These are phyloP conservation scores for Tricholaema leucomelas DNA, from an alignment of 2,113 vertebrate genomes.

Conservation along the genomic window DNA sequence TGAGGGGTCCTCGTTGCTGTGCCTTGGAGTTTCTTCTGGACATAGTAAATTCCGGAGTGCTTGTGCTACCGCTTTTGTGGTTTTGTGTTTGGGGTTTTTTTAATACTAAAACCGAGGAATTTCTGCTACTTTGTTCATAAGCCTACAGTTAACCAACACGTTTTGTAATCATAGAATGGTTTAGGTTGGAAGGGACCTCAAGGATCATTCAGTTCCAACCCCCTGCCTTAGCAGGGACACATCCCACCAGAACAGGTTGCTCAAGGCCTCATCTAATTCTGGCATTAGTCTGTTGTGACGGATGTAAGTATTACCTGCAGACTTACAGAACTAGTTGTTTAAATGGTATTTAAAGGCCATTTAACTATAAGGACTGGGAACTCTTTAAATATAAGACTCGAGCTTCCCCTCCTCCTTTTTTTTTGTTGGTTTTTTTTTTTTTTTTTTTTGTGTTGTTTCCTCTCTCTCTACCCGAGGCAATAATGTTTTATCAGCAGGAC, in stretches of 20 bases:
- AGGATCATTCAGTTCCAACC: too few species aligned
- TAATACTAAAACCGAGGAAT: neutral
- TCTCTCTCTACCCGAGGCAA: neutral
- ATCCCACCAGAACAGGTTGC: too few species aligned
- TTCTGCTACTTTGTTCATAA: neutral
- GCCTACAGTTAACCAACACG: neutral
- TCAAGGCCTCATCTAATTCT: too few species aligned
- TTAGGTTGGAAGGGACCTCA: too few species aligned
- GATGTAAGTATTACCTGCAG: neutral
- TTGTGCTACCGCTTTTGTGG: neutral
- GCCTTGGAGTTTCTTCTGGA: rapidly evolving
- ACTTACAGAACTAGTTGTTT: neutral
- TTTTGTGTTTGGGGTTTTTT: too few species aligned
- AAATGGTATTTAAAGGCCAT: neutral
- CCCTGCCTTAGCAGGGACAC: too few species aligned
- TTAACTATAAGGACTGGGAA: neutral
- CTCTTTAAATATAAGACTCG: neutral
- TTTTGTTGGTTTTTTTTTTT: neutral
- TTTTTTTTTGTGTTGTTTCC: neutral
- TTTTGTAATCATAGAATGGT: too few species aligned
- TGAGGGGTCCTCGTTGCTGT: rapidly evolving
- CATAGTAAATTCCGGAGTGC: neutral
- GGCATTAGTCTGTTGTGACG: neutral
- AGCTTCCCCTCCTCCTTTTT: too few species aligned
- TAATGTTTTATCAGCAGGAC: neutral